Conservation (phyloP, 2,888 invertebrate species). For the Tuberolachnus salignus region DNA sequence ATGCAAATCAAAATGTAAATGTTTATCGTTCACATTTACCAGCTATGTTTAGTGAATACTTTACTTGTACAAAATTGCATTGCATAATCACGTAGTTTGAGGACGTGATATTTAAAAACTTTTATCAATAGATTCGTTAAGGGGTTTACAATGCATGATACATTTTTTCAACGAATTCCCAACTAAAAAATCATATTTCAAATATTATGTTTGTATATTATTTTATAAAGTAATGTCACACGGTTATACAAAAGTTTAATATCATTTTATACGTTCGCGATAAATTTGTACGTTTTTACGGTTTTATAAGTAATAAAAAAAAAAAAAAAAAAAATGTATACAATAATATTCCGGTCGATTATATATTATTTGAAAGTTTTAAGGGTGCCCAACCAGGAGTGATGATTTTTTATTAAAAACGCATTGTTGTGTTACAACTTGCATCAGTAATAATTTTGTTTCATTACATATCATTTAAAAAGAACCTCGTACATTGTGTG, state of each 20-base stretch:
- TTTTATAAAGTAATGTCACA: neutral
- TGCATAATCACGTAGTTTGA: neutral
- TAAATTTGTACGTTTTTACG: no score
- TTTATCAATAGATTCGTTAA: neutral
- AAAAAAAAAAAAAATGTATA: no score
- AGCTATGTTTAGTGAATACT: neutral
- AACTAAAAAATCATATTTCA: neutral
- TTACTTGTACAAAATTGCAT: neutral
- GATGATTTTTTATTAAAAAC: no score
- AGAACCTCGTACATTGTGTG: neutral
- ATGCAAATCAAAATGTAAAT: neutral
- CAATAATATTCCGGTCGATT: no score
- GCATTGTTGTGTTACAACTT: neutral
- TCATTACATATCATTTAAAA: no score
- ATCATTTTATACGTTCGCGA: neutral
- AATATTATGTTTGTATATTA: neutral
- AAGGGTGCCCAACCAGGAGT: no score
- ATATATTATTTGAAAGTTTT: no score
- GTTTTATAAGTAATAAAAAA: neutral
- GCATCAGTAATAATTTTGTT: neutral
- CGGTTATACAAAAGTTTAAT: neutral
- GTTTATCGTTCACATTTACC: neutral
- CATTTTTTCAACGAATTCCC: neutral
- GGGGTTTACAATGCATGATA: neutral
- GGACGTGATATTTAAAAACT: neutral